Conservation (phyloP, 2,113 vertebrate species). For the Ceuthmochares aereus region DNA sequence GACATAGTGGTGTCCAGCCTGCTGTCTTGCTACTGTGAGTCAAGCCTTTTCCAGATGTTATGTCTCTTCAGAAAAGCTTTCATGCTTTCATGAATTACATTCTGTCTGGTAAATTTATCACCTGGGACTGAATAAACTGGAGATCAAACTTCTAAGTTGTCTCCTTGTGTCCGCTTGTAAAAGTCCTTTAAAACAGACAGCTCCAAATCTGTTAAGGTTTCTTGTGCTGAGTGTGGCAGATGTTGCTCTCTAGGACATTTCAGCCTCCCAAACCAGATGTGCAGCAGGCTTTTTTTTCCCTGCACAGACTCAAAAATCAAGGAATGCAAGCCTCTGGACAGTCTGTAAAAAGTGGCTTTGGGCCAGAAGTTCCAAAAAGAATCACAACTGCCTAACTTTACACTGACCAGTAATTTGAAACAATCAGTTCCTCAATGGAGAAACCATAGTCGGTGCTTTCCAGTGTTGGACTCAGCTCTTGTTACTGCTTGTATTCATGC, state of each 20-base stretch:
- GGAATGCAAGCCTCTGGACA: background rate
- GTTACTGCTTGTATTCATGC: background rate
- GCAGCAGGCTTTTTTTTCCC: background rate
- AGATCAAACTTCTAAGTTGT: background rate
- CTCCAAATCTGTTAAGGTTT: background rate
- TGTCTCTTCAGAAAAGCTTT: background rate
- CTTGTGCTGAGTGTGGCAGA: background rate
- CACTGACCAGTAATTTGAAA: background rate
- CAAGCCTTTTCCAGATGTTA: background rate
- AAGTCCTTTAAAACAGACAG: background rate
- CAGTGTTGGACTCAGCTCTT: fast-evolving
- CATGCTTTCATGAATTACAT: background rate
- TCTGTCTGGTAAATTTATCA: background rate
- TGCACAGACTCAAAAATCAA: background rate
- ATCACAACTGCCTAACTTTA: background rate
- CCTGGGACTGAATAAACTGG: background rate
- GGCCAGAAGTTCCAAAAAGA: background rate
- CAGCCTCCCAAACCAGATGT: background rate
- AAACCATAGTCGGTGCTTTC: background rate
- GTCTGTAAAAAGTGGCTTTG: background rate
- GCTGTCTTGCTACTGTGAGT: background rate
- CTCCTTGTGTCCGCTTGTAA: background rate
- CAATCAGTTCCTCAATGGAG: background rate
- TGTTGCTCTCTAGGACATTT: background rate
- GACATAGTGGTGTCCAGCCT: background rate